These are phyloP conservation scores for Andrena bicolor DNA, from an alignment of 2,888 invertebrate species.

Conservation along the genomic window DNA sequence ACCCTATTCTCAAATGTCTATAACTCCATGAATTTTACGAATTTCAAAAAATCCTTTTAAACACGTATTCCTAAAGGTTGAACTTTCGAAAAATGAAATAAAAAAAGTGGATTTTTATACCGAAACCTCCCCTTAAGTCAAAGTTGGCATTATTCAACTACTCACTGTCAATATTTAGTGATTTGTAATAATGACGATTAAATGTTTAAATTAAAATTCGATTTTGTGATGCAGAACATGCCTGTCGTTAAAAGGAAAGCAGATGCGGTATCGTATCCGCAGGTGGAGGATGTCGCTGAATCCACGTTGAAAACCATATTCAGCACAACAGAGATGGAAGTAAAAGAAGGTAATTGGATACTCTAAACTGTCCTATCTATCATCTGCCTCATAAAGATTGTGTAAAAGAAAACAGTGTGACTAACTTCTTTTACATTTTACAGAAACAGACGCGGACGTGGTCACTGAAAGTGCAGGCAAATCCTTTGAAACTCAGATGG, in stretches of 20 bases:
- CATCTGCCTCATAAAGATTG: neutral
- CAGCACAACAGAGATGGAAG: constrained; percentile 61
- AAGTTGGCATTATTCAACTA: too few species aligned
- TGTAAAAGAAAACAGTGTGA: neutral
- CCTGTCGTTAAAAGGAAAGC: constrained; percentile 74
- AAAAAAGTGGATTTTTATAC: too few species aligned
- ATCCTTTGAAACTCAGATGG: constrained; percentile 83
- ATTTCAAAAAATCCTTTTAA: too few species aligned
- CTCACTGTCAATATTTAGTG: too few species aligned
- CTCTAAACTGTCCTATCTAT: neutral
- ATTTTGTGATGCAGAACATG: constrained; percentile 76
- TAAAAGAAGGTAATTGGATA: constrained; percentile 62
- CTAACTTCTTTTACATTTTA: constrained; percentile 8
- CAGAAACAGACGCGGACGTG: constrained; percentile 67
- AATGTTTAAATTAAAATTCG: too few species aligned
- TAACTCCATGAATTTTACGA: too few species aligned
- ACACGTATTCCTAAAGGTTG: too few species aligned
- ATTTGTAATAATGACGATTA: too few species aligned
- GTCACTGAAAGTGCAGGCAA: constrained; percentile 65
- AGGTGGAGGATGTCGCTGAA: constrained; percentile 18
- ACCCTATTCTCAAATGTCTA: too few species aligned
- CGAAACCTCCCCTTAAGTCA: too few species aligned
- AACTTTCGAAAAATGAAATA: too few species aligned
- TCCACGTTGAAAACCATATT: constrained; percentile 65
- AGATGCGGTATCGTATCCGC: constrained; percentile 27